Evolutionary conservation across 2,797 vertebrate genomes (phyloP), one percentile per base, ranked within the genome.

Genomic region (Notolepis coatsorum): DNA sequence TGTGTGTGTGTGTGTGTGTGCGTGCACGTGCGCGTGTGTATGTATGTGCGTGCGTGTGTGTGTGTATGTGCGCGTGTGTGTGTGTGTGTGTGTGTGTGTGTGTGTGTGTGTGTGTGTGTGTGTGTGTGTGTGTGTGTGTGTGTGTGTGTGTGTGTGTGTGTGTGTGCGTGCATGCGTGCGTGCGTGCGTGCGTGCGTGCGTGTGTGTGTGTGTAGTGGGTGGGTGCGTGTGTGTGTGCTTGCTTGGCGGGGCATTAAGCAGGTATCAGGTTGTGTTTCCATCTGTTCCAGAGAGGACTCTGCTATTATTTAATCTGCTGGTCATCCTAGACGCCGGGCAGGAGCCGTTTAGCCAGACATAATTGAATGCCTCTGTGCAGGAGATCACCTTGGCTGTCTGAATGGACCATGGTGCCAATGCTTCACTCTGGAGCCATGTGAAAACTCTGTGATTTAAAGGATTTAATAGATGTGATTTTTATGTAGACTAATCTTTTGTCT

Each of bases 251-350:
- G 86, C 85, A 89, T 89, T 89, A 87, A 75, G 83, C 82, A 86
- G 87, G 89, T 90, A 90, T 92, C 88, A 84, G 87, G 88, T 92
- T 91, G 84, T 88, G 84, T 89, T 89, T 91, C 90, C 91, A 89
- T 88, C 87, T 89, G 87, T 85, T 89, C 83, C 82, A 85, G 86
- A 84, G 88, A 89, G 84, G 78, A 79, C 85, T 87, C 79, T 85
- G 89, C 78, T 88, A 90, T 92, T 92, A 91, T 91, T 90, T 90
- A 90, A 92, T 92, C 88, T 89, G 77, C 75, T 67, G 85, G 88
- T 89, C 82, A 89, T 90, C 83, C 84, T 89, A 89, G 84, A 90
- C 60, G 81, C 82, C 84, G 84, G 85, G 88, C 87, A 90, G 84
- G 83, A 81, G 87, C 83, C 79, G 79, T 89, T 90, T 89, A 86